Evolutionary conservation across 2,888 invertebrate genomes (phyloP), one percentile per base, ranked within the genome.

Genomic region (Patella pellucida): DNA sequence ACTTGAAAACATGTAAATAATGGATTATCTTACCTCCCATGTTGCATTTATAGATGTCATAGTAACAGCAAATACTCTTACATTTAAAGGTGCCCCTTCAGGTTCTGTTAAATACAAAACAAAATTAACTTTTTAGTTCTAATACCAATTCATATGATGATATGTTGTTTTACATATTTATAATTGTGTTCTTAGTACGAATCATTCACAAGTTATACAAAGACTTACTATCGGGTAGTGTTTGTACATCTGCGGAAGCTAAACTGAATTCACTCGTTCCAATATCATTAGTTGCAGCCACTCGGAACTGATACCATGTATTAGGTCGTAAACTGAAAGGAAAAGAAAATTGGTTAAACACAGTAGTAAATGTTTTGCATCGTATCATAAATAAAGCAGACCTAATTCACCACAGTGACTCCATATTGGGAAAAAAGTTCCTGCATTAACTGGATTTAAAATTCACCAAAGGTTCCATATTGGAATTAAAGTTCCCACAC

Each of bases 211-310:
- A 41, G 41, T 41, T 41, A 41, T 9, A 41, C 2, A 62, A 14
- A 67, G n/a, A 84, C 86, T 85, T 84, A 89, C 89, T 84, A 71
- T 89, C 89, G 75, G 86, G 84, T 72, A 83, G 74, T 7, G 90
- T 90, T 50, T 78, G 83, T 5, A 85, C 84, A 76, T 84, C 83
- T 71, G 84, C 81, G 7, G 90, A 90, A 15, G 83, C 80, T 2
- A 76, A 93, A 89, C 98, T 98, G 92, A 96, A 99, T 1, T 95
- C 93, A 86, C 98, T 97, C 0, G 96, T 96, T 0, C 98, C 98
- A 75, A 98, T 95, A 89, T 99, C 99, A 89, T 99, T 99, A 15
- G 96, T 96, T 0, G 97, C 98, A 90, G 97, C 95, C 83, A 99
- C 96, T 71, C 98, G 93, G 91, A 98, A 98, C 87, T 95, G 95